Conservation (phyloP, 1,140 invertebrate genomes). For the Drosophila tropicalis region DNA sequence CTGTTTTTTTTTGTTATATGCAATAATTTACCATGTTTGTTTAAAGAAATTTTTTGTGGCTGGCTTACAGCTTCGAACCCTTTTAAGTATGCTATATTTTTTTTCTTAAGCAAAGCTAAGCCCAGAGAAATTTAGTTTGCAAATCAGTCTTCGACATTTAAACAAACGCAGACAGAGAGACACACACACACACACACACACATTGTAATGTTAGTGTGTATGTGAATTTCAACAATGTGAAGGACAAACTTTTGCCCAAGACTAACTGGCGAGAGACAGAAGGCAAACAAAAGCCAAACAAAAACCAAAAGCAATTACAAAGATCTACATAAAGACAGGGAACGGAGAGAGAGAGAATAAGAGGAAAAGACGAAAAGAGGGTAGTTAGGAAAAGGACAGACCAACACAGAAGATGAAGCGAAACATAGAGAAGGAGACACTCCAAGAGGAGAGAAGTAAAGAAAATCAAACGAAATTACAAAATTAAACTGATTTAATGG, state of each 20-base stretch:
- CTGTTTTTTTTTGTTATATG: too few species aligned
- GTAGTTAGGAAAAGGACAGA: background rate
- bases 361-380: background rate
- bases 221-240: conserved; percentile 55
- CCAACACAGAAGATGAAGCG: background rate
- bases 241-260: conserved; percentile 57
- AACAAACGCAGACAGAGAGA: conserved; percentile 22
- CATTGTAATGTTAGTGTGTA: background rate
- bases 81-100: conserved; percentile 24
- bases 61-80: background rate
- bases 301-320: conserved; percentile 76
- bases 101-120: conserved; percentile 37
- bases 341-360: background rate
- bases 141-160: conserved; percentile 52
- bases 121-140: conserved; percentile 63
- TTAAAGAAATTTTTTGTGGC: conserved; percentile 21
- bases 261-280: conserved; percentile 37
- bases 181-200: conserved; percentile 5
- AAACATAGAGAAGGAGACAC: background rate
- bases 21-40: conserved; percentile 4
- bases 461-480: conserved; percentile 77
- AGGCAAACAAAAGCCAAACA: conserved; percentile 68
- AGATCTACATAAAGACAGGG: conserved; percentile 18
- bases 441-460: conserved; percentile 31
- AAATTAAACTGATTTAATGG: conserved; percentile 78